phyloP scores from a whole-genome alignment of 2,888 invertebrate species.

The Lepidonotus clava region DNA sequence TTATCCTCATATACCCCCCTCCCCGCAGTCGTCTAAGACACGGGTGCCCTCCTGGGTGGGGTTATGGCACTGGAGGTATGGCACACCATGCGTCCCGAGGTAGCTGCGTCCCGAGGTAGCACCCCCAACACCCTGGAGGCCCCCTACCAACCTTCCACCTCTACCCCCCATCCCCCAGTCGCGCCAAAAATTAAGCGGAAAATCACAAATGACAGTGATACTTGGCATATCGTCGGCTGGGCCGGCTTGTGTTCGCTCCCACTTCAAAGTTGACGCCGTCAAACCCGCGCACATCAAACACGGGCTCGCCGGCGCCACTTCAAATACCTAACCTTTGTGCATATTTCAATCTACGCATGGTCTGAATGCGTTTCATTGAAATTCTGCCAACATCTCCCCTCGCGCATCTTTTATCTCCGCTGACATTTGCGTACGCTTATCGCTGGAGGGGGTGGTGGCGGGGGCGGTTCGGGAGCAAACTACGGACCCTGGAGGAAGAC shows the following conservation, averaged over 20 bases:
- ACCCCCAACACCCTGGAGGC: neutral
- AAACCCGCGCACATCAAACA: constrained; percentile 1
- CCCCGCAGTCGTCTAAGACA: neutral
- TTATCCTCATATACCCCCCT: neutral
- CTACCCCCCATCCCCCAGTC: neutral
- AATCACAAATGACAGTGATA: constrained; percentile 52
- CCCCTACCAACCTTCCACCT: neutral
- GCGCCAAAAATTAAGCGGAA: constrained; percentile 47
- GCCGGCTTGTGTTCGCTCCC: neutral
- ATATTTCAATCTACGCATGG: constrained; percentile 49
- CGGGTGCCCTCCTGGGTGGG: too few species aligned
- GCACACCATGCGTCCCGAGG: too few species aligned
- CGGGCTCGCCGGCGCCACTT: neutral
- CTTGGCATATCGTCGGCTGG: constrained; percentile 40
- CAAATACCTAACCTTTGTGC: constrained; percentile 49
- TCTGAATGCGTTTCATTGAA: constrained; percentile 42
- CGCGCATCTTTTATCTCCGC: constrained; percentile 40
- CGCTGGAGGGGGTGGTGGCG: constrained; percentile 1
- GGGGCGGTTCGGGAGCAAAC: neutral
- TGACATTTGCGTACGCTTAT: constrained; percentile 47
- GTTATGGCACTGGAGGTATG: too few species aligned
- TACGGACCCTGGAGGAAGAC: constrained; percentile 2
- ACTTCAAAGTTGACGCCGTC: constrained; percentile 31
- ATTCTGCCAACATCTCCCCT: constrained; percentile 31
- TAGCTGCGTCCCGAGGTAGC: neutral